Base-by-base conservation (phyloP, 2,797 vertebrate genomes). In the Leucoraja ocellata region DNA sequence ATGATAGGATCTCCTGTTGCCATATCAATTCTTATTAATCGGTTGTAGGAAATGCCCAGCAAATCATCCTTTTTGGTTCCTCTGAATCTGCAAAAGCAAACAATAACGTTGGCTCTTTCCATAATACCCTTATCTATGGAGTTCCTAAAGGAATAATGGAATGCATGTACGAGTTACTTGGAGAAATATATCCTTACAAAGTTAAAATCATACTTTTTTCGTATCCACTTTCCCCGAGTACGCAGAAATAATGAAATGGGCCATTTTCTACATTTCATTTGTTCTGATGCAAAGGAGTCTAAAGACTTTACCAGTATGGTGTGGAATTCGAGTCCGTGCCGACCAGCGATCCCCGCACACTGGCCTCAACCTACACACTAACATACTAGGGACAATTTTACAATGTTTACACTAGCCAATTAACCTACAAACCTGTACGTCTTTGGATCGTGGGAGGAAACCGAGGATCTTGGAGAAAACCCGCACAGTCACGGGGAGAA, bases 41-140 rank as follows among this genome's bases (percentile, higher is more conserved):
- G 97, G 95, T 99, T 99, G 93, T 98, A 99, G 4, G 99, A 99
- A 95, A 99, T 97, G n/a, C 99, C 99, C 54, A 99, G 97, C 93
- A 99, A 96, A 94, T 99, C 99, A 94, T 99, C 98, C 95, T 99
- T 99, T 94, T 98, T 99, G 95, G 96, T 95, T 93, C 98, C 99
- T 96, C 96, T 98, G 95, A 99, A 99, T 96, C 99, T 99, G 95
- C 84, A 94, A 95, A 18, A 86, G 4, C 36, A 95, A 28, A 91
- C 11, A 94, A 11, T 71, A 58, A n/a, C 63, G 54, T 77, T 93
- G 32, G n/a, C 11, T 88, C 36, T 88, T 21, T 68, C 21, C n/a
- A 10, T 65, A 8, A 18, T n/a, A 88, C 28, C 14, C 13, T 32
- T 88, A 88, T 32, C 13, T 65, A 21, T 74, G 23, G 23, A 21